Conservation (phyloP, 2,888 invertebrate genomes). For the Drosophila diplacantha region DNA sequence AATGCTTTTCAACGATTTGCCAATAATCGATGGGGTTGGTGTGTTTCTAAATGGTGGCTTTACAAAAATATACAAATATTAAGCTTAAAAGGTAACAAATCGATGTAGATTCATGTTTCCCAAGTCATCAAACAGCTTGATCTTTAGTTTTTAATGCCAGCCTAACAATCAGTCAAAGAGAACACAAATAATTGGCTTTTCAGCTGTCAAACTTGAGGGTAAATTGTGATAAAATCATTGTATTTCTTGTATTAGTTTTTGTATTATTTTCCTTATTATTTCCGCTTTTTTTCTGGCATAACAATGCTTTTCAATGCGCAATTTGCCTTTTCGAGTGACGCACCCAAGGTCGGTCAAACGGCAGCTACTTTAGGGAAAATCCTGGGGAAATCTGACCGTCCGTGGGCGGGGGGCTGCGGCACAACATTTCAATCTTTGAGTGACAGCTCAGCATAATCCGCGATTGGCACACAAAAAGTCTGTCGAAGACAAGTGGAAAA, state of each 20-base stretch:
- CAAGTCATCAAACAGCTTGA: background rate
- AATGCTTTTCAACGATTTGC: background rate
- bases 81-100: background rate
- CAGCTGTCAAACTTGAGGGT: background rate
- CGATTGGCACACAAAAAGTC: slow-evolving; percentile 16
- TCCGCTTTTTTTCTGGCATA: background rate
- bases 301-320: slow-evolving; percentile 5
- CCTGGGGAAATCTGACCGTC: slow-evolving; percentile 15
- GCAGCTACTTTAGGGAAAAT: slow-evolving; percentile 9
- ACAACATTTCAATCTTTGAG: slow-evolving; percentile 15
- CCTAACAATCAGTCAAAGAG: background rate
- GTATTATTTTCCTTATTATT: background rate
- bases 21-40: no score
- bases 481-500: slow-evolving; percentile 34
- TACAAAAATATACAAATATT: background rate
- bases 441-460: slow-evolving; percentile 37
- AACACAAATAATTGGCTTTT: background rate
- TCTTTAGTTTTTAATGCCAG: background rate
- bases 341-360: slow-evolving; percentile 6
- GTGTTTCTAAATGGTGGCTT: no score
- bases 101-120: background rate
- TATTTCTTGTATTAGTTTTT: background rate
- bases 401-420: background rate
- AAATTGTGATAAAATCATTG: background rate
- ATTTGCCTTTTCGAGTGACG: slow-evolving; percentile 10